phyloP scores from a whole-genome alignment of 2,888 invertebrate species.

The Tanytarsus gracilentus region DNA sequence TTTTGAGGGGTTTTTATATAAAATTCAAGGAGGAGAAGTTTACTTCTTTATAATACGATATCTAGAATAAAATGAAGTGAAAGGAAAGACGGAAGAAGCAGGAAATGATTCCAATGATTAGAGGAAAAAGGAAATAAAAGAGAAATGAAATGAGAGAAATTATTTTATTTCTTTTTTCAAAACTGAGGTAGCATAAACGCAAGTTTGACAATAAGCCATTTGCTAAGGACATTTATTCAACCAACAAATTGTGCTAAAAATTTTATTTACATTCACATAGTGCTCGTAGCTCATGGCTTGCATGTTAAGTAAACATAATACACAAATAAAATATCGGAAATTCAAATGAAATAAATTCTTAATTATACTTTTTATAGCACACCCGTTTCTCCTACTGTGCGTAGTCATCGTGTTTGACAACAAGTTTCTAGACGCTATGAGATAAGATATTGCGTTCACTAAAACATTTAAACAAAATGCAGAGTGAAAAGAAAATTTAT shows the following conservation, averaged over 20 bases:
- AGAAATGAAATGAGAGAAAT: slow-evolving; percentile 7
- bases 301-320: slow-evolving; percentile 19
- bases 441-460: slow-evolving; percentile 10
- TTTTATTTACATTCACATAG: background rate
- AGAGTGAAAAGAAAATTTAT: background rate
- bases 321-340: slow-evolving; percentile 20
- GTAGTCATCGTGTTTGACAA: background rate
- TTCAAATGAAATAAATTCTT: slow-evolving; percentile 27
- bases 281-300: background rate
- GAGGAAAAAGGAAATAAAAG: slow-evolving; percentile 11
- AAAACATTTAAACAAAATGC: background rate
- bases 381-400: background rate
- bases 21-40: no score
- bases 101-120: slow-evolving; percentile 26
- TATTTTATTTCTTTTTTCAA: background rate
- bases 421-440: background rate
- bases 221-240: background rate
- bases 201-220: no score
- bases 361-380: slow-evolving; percentile 8
- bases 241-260: background rate
- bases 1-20: no score
- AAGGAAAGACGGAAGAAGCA: background rate
- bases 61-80: background rate
- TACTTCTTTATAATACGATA: slow-evolving; percentile 10
- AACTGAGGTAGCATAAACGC: no score